Evolutionary conservation across 2,797 vertebrate genomes (phyloP), one percentile per base, ranked within the genome.

Genomic region (Rachycentron canadum): DNA sequence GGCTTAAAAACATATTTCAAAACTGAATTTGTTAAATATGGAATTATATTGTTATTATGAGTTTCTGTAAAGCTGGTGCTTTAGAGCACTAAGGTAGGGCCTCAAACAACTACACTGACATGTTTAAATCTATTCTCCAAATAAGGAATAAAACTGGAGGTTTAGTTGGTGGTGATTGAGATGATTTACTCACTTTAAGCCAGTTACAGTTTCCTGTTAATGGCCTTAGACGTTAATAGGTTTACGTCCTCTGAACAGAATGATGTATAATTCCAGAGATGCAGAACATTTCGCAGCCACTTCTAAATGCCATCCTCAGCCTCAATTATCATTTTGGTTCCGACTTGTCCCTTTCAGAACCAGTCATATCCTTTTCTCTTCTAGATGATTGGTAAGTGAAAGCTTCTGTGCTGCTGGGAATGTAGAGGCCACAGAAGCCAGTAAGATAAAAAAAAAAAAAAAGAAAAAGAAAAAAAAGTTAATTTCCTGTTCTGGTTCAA

Each of bases 401-500:
- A 28, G 12, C 19, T 23, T 32, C 72, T 64, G 58, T 19, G 32
- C 41, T 21, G 13, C 34, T 19, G 52, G 2, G 1, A 50, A 65
- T 67, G 34, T 32, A 2, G 3, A 17, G 60, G 60, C 17, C 65
- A 58, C 53, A 43, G 59, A 25, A 50, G 45, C 23, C 28, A 23
- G 45, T 2, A 10, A 38, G 66, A 69, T 19, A 1, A 30, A 14
- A 14, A 45, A 45, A 69, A 76, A 36, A 2, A 32, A 12, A n/a
- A 1, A 30, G 12, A 14, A 45, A 45, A 69, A 76, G 32, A 2
- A 32, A 12, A n/a, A 55, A 55, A 71, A 78, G 41, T 64, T 1
- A 17, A 64, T 85, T 86, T 85, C 80, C 76, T 78, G 69, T n/a
- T 57, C 9, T n/a, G 38, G 58, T 57, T 89, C 19, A 67, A 81